These are phyloP conservation scores for Aegithalos caudatus DNA, from an alignment of 2,113 vertebrate species.

Conservation along the genomic window DNA sequence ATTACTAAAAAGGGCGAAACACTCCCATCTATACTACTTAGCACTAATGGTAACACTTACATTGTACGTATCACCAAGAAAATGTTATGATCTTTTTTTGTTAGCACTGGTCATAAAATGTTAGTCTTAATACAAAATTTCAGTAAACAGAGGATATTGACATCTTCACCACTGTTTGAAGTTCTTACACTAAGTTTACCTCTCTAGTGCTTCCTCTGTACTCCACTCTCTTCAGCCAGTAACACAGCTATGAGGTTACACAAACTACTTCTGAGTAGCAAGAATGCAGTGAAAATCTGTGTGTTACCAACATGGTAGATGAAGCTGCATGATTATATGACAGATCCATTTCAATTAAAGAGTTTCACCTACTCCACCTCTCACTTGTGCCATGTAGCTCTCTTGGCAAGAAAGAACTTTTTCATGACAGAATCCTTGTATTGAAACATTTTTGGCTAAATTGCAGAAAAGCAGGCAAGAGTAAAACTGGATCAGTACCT, in stretches of 20 bases:
- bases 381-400: not conserved
- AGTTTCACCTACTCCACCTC: not conserved
- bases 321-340: fast-evolving
- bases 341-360: not conserved
- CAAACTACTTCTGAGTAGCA: not conserved
- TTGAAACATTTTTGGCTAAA: not conserved
- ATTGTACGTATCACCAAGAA: not conserved
- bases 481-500: not conserved
- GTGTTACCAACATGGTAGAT: not conserved
- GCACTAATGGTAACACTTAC: not conserved
- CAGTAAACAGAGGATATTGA: not conserved
- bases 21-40: not conserved
- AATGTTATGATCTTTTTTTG: not conserved
- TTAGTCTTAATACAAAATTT: not conserved
- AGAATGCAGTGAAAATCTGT: not conserved
- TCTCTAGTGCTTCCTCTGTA: not conserved
- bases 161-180: not conserved
- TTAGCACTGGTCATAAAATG: not conserved
- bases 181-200: not conserved
- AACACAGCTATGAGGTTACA: not conserved
- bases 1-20: not conserved
- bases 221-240: not conserved
- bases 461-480: not conserved
- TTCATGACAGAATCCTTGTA: not conserved
- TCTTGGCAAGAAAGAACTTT: not conserved